Evolutionary conservation across 2,113 vertebrate species (phyloP), one percentile per base, ranked within the genome.

Genomic region (Ceyx margarethae): DNA sequence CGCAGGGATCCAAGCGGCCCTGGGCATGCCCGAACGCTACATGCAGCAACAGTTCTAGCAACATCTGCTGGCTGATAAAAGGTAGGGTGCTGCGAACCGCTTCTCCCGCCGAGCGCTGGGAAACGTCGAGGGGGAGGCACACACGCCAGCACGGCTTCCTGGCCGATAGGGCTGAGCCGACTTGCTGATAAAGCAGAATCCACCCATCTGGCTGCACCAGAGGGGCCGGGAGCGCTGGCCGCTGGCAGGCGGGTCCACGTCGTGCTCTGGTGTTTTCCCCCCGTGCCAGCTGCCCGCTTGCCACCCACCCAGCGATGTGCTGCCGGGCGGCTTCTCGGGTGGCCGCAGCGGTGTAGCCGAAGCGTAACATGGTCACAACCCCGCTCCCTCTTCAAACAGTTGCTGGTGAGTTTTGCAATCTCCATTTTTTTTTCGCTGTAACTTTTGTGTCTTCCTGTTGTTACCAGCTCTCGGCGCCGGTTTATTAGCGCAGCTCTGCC

Each of bases 21-120:
- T 85, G 88, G 88, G 83, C 92, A 94, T 90, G 95, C 90, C 93
- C 46, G 92, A 31, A 67, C 90, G 62, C 46, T 48, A 56, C 88
- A 20, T 21, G 86, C 90, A 84, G 90, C 92, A 90, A 50, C 88
- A 78, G 85, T 94, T 95, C 85, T 93, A 96, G 88, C 88, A 97
- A 96, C 94, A 94, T 96, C 94, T 96, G 94, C 94, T 92, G 85
- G 94, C 89, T 95, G 94, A 93, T 94, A 96, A 93, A 96, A 96
- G 94, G 92, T 94, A 87, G 66, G 56, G 81, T 85, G 87, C 91
- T 53, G 67, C 3, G 53, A 31, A 37, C 84, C 11, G 62, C 89
- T 91, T 33, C 85, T 95, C 90, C 84, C 0, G 66, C 84, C 7
- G 43, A 37, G 37, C 25, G 33, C 86, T 94, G 92, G 89, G 90